Conservation (phyloP, 2,113 vertebrate genomes). For the Hypocryptadius cinnamomeus region DNA sequence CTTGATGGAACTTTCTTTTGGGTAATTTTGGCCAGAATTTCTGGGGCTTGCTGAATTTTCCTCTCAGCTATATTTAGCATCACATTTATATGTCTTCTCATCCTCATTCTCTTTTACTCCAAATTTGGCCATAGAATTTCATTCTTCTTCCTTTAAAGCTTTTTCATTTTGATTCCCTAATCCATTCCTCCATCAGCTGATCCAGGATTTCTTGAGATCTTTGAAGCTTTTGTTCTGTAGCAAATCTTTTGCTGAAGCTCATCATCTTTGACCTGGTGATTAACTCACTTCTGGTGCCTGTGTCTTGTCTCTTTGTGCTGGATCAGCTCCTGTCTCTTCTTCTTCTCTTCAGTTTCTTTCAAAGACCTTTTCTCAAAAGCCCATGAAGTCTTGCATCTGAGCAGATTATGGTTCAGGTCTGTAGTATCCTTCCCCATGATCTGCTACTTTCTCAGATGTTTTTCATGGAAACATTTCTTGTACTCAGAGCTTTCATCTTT, state of each 20-base stretch:
- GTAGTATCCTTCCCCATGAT: neutral
- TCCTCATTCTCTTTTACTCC: neutral
- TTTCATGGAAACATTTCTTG: neutral
- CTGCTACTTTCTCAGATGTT: neutral
- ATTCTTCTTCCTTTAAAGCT: neutral
- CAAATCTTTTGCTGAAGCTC: neutral
- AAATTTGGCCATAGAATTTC: neutral
- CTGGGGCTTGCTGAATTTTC: slow-evolving; percentile 5
- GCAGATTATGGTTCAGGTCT: neutral
- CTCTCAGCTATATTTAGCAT: neutral
- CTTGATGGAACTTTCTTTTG: neutral
- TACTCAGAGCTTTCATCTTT: neutral
- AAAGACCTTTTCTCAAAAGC: neutral
- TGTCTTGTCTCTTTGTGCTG: neutral
- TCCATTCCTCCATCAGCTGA: neutral
- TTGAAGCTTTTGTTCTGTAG: slow-evolving; percentile 4
- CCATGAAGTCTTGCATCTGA: neutral
- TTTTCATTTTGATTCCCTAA: neutral
- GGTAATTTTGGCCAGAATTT: neutral
- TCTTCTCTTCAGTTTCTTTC: neutral
- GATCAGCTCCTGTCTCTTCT: neutral
- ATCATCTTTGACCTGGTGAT: neutral
- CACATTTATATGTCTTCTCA: neutral
- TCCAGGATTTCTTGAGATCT: slow-evolving; percentile 9
- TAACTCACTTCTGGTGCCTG: neutral